Evolutionary conservation across 2,797 vertebrate genomes (phyloP), one percentile per base, ranked within the genome.

Genomic region (Channallabes apus): DNA sequence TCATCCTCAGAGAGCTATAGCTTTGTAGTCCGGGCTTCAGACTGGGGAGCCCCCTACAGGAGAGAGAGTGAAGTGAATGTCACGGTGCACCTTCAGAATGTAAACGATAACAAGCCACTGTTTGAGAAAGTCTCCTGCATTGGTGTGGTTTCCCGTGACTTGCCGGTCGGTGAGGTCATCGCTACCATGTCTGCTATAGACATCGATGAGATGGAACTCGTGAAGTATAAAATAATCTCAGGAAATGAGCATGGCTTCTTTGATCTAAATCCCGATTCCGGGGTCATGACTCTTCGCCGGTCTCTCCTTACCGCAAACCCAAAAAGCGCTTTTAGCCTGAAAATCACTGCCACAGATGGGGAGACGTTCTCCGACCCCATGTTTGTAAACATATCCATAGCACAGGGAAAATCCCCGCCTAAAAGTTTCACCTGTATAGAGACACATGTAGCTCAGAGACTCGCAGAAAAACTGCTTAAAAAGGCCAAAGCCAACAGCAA

Each of bases 11-110:
- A 99, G 91, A 97, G 91, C 61, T 98, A 97, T 89, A 93, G 95
- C 86, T 98, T 99, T 91, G 93, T 96, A 0, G 96, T 98, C 29
- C 94, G 98, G 90, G 98, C 98, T n/a, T 99, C 98, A 0, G 98
- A 99, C 88, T 99, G 98, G 98, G 98, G 98, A 9, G 97, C 97
- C 0, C 98, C 98, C 0, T 99, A 99, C 86, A 96, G 98, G 38
- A 95, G 97, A 0, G 98, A 99, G 89, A 98, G 96, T 0, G 97
- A 99, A 89, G 97, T 97, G n/a, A 99, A 98, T 46, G 95, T 99
- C 72, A 98, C 97, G 0, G 93, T 99, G 87, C 95, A 96, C 79
- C 90, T 99, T 85, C 96, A 96, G 85, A 99, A 99, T 68, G 93
- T 97, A 69, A 99, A 99, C 0, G 98, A 99, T 90, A 99, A 99